A percentile compares a stretch with the other conserved stretches of the same genome.
phyloP scores from a whole-genome alignment of 2,113 vertebrate genomes.

The Beaufortia kweichowensis region DNA sequence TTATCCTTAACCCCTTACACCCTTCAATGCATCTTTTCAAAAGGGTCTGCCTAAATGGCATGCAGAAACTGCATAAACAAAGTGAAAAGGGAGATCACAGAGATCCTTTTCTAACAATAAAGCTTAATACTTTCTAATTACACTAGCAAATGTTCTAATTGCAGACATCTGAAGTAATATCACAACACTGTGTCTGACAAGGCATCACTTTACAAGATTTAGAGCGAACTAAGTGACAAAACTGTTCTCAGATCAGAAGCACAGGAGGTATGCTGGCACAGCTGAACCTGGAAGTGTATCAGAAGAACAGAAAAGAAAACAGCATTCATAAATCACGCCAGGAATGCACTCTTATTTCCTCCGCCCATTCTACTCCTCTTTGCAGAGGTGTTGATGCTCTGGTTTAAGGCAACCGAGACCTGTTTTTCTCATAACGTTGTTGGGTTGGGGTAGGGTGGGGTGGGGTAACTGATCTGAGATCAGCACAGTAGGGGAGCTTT shows the following conservation, averaged over 20 bases:
- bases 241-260: slow-evolving; percentile 8
- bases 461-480: slow-evolving; percentile 21
- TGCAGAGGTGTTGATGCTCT: slow-evolving; percentile 54
- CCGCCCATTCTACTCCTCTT: slow-evolving; percentile 51
- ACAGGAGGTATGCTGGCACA: slow-evolving; percentile 1
- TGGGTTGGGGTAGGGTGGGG: background rate
- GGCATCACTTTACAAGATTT: background rate
- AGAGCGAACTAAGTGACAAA: no score
- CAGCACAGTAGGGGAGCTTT: slow-evolving; percentile 3
- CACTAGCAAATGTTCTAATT: no score
- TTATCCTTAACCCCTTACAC: no score
- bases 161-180: no score
- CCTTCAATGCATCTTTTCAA: no score
- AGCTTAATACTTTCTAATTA: no score
- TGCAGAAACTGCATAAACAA: no score
- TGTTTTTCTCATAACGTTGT: slow-evolving; percentile 40
- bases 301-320: slow-evolving; percentile 37
- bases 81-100: no score
- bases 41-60: no score
- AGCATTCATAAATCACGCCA: slow-evolving; percentile 66
- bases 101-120: no score
- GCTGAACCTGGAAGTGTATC: slow-evolving; percentile 2
- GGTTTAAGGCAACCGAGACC: slow-evolving; percentile 51
- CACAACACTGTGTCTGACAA: slow-evolving; percentile 1
- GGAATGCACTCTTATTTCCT: slow-evolving; percentile 71